A percentile compares a stretch with the other conserved stretches of the same genome.
Evolutionary conservation across 2,113 vertebrate species (phyloP).

Genomic region (Polypterus bichir): DNA sequence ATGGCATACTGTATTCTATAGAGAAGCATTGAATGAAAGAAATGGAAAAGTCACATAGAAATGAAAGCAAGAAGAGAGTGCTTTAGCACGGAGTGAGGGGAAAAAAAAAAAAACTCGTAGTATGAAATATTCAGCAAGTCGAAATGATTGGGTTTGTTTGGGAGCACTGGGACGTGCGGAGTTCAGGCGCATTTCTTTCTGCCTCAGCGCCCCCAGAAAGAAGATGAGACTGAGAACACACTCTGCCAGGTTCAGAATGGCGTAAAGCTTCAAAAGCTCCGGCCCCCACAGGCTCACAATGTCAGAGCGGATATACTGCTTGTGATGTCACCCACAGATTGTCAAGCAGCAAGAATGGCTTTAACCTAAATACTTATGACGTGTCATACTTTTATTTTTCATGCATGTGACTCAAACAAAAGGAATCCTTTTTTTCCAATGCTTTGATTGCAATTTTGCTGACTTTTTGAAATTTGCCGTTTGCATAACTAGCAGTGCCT

Average conservation of each 20-base stretch:
- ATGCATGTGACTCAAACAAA: neutral
- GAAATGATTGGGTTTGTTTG: slow-evolving; percentile 12
- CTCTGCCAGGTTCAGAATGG: neutral
- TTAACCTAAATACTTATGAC: slow-evolving; percentile 1
- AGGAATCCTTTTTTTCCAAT: neutral
- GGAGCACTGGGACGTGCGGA: neutral
- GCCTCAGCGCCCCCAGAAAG: neutral
- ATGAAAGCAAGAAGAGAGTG: no score
- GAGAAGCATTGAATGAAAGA: no score
- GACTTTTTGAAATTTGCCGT: no score
- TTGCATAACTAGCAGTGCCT: no score
- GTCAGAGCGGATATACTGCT: slow-evolving; percentile 14
- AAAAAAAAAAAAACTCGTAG: neutral
- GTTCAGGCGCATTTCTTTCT: neutral
- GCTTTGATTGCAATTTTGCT: neutral
- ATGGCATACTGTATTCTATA: no score
- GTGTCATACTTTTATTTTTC: slow-evolving; percentile 1
- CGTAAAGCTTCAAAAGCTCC: neutral
- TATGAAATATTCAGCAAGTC: slow-evolving; percentile 1
- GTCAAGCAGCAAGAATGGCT: slow-evolving; percentile 10
- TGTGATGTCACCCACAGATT: slow-evolving; percentile 13
- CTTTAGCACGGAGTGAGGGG: neutral
- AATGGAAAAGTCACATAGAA: no score
- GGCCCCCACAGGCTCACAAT: neutral
- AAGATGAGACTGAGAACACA: neutral